Percentiles rank a stretch among this genome's conserved stretches.
phyloP scores from a whole-genome alignment of 2,113 vertebrate genomes.

The Epinephelus fuscoguttatus region DNA sequence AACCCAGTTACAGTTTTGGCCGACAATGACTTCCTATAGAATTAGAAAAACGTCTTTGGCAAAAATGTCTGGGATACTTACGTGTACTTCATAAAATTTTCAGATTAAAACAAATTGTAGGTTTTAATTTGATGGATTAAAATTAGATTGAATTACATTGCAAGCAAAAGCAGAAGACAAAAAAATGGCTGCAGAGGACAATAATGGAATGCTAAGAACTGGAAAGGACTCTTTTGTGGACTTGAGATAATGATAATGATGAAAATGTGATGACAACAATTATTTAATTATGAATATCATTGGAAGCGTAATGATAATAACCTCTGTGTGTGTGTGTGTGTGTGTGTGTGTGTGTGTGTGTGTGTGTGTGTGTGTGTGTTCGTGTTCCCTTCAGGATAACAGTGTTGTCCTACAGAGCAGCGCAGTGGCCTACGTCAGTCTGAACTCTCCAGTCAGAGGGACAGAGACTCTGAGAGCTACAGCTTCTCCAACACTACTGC shows the following conservation, averaged over 20 bases:
- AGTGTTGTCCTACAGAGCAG: constrained; percentile 89
- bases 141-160: background rate
- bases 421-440: constrained; percentile 90
- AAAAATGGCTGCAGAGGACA: background rate
- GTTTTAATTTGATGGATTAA: background rate
- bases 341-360: background rate
- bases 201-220: background rate
- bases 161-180: background rate
- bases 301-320: background rate
- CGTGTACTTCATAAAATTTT: background rate
- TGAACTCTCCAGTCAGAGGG: constrained; percentile 89
- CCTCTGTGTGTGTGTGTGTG: constrained; percentile 32
- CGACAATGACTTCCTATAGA: background rate
- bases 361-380: constrained; percentile 30
- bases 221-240: background rate
- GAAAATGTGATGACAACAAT: background rate
- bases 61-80: background rate
- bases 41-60: background rate
- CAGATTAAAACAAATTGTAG: background rate
- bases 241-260: background rate
- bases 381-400: constrained; percentile 84
- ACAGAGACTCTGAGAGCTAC: constrained; percentile 85
- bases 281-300: background rate
- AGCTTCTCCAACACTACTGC: constrained; percentile 91
- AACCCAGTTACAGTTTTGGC: background rate